Evolutionary conservation across 2,797 vertebrate genomes (phyloP), one percentile per base, ranked within the genome.

Genomic region (Falco peregrinus): DNA sequence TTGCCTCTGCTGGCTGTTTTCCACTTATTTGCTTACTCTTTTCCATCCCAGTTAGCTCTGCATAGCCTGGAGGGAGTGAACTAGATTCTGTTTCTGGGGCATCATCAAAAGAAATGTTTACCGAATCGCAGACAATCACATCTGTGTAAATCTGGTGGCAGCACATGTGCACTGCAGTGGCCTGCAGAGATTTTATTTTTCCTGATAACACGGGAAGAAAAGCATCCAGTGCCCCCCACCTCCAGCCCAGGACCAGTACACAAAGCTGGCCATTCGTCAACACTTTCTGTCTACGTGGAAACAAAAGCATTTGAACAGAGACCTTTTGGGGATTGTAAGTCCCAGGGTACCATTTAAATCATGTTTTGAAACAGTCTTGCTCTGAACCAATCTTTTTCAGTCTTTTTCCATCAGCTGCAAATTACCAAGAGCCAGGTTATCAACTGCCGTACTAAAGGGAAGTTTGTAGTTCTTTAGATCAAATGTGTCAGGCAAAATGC

Each of bases 71-170:
- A 45, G 96, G 91, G 65, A 94, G 31, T 90, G 96, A 94, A 94
- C 95, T 93, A 96, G 87, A 95, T 95, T 96, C 85, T 93, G 50
- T 96, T 96, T 96, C 93, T 96, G 93, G 93, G 91, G 37, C 96
- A 92, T 54, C 80, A 8, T 90, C 25, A 41, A 53, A 73, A 84
- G 91, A 7, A 73, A 14, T 84, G 91, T 88, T 95, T 86, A 67
- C 18, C 1, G 15, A 67, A 9, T 3, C 37, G 87, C 77, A 74
- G 90, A 77, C 80, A 53, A 17, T 56, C 63, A 5, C 87, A 80
- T 82, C 95, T 68, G 83, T 64, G 87, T 51, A 50, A 15, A 47
- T 90, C 95, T 93, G 93, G 91, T 94, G 91, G 90, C 94, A 48
- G 80, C 77, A 39, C 93, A 18, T 74, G 71, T 61, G 89, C 37